Base-by-base conservation (phyloP, 2,113 vertebrate species). In the Oceanodroma tethys region DNA sequence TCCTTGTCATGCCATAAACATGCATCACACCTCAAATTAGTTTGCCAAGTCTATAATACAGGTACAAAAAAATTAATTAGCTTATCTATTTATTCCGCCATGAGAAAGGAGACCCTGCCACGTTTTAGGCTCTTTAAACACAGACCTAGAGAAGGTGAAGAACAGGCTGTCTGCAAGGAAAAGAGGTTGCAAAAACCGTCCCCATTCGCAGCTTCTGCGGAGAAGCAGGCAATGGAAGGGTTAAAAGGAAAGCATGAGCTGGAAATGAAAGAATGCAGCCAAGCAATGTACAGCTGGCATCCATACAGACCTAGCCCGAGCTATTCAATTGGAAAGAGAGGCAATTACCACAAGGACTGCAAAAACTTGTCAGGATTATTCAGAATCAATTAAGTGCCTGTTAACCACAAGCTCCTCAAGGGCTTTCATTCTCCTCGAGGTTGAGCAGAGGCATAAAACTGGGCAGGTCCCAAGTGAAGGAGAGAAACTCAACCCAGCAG, bases 261-360 rank as follows among this genome's bases (percentile, higher is more conserved):
- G 94, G 50, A 78, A 81, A 21, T 72, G 87, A 71, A 96, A 42
- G 96, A 97, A 97, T 96, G 95, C 89, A 48, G 86, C 89, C 92
- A 2, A 56, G 95, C 94, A 53, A 27, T 81, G 86, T 40, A 8
- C 22, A 67, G 65, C 6, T 91, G 96, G 96, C 92, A 90, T 10
- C 90, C 65, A 1, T 4, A 22, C 71, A 29, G 93, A 59, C 82
- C 93, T 14, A 90, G 93, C 86, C 92, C 48, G 1, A 58, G 87
- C 95, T 50, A 71, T 81, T 95, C 81, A 96, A 12, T 13, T 10
- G 85, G 90, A 95, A 95, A 88, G 89, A 86, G 86, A 91, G 56
- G 58, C 0, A 38, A 97, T 82, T 86, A 94, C 82, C 78, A 20
- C 27, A 42, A 72, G 63, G 58, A 27, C 88, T 95, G 65, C 45